Evolutionary conservation across 2,888 invertebrate genomes (phyloP), one percentile per base, ranked within the genome.

Genomic region (Conistra vaccinii): DNA sequence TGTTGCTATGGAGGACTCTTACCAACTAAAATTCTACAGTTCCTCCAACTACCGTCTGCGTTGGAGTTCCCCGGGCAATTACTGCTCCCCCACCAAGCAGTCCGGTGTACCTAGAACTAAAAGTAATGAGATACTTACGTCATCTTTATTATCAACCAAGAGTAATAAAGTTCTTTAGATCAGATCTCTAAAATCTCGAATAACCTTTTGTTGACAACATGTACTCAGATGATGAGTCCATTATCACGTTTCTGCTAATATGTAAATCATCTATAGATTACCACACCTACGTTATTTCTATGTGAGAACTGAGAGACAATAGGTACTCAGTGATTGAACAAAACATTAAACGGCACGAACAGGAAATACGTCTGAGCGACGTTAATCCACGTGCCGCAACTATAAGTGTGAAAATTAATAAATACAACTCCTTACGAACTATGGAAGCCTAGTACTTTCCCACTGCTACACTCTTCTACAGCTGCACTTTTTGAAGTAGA

Each of bases 311-410:
- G n/a, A n/a, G 61, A 72, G 39, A 73, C 65, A 78, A 66, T 69
- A 48, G 48, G 42, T 58, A 65, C n/a, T 68, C 35, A 29, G 20
- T 45, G 29, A 71, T 66, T 69, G 45, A 60, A 79, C 67, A 69
- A 81, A 73, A 81, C 81, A 81, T 70, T 17, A 63, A 72, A 72
- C 69, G 53, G 73, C 82, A 83, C 82, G 85, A 73, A 84, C 85
- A 60, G 77, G 81, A 84, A 80, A 67, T 72, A 67, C 51, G 39
- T 82, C 20, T 42, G 17, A 58, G 51, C n/a, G 5, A 42, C 58
- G 32, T 20, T 17, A 53, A 58, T 7, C 42, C 63, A 84, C 78
- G 85, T 84, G 35, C 69, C 12, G 35, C 26, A 48, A 77, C n/a
- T n/a, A 48, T 69, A 65, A 70, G 45, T 77, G 26, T 83, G 35